These are phyloP conservation scores for Thrips palmi DNA, from an alignment of 1,140 invertebrate species.

Conservation along the genomic window DNA sequence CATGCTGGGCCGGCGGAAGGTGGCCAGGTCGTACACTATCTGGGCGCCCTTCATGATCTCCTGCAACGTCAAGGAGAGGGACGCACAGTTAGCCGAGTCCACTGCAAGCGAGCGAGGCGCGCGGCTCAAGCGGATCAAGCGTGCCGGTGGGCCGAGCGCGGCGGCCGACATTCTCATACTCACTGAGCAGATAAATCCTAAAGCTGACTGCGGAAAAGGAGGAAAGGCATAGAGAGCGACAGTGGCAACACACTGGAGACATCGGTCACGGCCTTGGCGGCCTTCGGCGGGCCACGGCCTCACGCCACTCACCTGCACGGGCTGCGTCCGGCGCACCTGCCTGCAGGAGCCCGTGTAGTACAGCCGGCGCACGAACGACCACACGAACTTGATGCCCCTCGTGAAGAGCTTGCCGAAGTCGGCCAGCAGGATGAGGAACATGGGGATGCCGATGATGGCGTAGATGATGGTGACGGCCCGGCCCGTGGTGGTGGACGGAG, in stretches of 20 bases:
- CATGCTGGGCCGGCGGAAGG: slow-evolving; percentile 48
- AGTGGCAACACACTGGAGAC: too few relatives aligned
- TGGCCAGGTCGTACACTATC: slow-evolving; percentile 56
- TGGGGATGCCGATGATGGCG: slow-evolving; percentile 85
- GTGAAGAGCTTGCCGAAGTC: slow-evolving; percentile 87
- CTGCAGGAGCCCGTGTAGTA: slow-evolving; percentile 71
- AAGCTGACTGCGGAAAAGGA: too few relatives aligned
- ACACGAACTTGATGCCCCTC: slow-evolving; percentile 80
- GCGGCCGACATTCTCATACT: too few relatives aligned
- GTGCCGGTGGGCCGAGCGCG: too few relatives aligned
- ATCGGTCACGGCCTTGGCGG: too few relatives aligned
- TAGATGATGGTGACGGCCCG: slow-evolving; percentile 79
- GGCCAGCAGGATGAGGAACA: slow-evolving; percentile 77
- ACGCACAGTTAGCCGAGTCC: slow-evolving; percentile 15
- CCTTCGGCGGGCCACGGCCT: too few relatives aligned
- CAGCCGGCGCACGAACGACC: slow-evolving; percentile 69
- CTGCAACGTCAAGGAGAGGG: too few relatives aligned
- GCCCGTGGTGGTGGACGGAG: slow-evolving; percentile 67
- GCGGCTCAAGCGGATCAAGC: too few relatives aligned
- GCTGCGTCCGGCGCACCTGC: slow-evolving; percentile 50
- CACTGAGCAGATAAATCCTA: too few relatives aligned
- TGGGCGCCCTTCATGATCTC: slow-evolving; percentile 68
- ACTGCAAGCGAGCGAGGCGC: slow-evolving; percentile 1
- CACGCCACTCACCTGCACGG: slow-evolving; percentile 54
- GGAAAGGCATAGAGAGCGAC: too few relatives aligned